phyloP scores from a whole-genome alignment of 2,888 invertebrate species.

The Phengaris arion region DNA sequence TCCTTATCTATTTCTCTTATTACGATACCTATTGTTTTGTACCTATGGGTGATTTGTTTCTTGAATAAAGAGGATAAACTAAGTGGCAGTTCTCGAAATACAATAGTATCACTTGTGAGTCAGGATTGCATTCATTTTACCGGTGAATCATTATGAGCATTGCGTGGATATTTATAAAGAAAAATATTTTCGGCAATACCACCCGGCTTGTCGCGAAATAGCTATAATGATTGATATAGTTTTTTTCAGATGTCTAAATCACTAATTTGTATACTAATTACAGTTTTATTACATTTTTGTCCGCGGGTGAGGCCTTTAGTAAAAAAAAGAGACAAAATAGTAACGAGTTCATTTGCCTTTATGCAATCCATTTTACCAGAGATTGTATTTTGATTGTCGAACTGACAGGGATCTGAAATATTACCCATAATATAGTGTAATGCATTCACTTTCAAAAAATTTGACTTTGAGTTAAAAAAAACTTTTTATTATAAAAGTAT shows the following conservation, averaged over 20 bases:
- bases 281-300: background rate
- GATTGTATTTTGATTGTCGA: too few relatives aligned
- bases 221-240: slow-evolving; percentile 18
- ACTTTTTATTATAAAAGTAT: background rate
- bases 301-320: background rate
- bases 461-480: background rate
- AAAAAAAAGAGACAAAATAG: background rate
- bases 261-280: background rate
- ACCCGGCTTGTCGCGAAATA: slow-evolving; percentile 57
- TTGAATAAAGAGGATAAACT: background rate
- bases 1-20: background rate
- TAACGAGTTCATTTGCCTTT: background rate
- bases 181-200: slow-evolving; percentile 60
- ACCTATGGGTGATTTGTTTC: too few relatives aligned
- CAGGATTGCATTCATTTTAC: slow-evolving; percentile 24
- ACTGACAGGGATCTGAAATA: too few relatives aligned
- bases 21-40: background rate
- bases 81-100: slow-evolving; percentile 22
- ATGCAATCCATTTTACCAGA: background rate
- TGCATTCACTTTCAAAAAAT: background rate
- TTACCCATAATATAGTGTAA: too few relatives aligned
- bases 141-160: slow-evolving; percentile 33
- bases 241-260: background rate
- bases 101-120: slow-evolving; percentile 25
- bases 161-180: slow-evolving; percentile 26